Base-by-base conservation (phyloP, 2,797 vertebrate species). In the Lacerta viridis region DNA sequence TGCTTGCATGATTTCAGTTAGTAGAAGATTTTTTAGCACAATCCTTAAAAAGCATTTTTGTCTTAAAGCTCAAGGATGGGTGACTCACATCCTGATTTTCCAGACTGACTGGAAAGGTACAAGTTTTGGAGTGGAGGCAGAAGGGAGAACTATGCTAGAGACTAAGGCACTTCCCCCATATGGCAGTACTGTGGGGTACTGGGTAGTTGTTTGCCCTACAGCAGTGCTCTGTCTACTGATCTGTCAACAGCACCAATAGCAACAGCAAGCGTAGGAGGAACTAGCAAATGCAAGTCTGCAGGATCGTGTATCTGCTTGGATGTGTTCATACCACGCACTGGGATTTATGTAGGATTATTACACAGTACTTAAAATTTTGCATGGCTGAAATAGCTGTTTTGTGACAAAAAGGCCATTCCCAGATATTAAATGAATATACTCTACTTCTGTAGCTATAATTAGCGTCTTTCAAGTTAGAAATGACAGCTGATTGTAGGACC, bases 11-110 rank as follows among this genome's bases (percentile, higher is more conserved):
- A 80, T 87, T 79, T 61, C 27, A 9, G 9, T 71, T 1, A 6
- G 68, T 76, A 39, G 68, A 29, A 72, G n/a, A 78, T 25, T 25
- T 55, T 78, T 74, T 43, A 36, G 3, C 46, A 69, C 7, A 79
- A 64, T 4, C 64, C 82, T 79, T 84, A 86, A 79, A 39, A 18
- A 61, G 50, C 87, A 77, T 80, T 25, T 64, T 43, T 27, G 3
- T 29, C 15, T 64, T 18, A 46, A 61, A 80, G 13, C 23, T 59
- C 25, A 87, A 39, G 64, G 20, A 7, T 1, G 43, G 39, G 23
- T 43, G 7, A 43, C 27, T n/a, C 33, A 69, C 15, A 55, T 17
- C 33, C 13, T 55, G 33, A 39, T 78, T 25, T 74, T 76, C 15
- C 43, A 77, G 27, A 3, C 25, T 72, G 25, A 15, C 5, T n/a